Base-by-base conservation (phyloP, 2,797 vertebrate species). In the Molothrus aeneus region DNA sequence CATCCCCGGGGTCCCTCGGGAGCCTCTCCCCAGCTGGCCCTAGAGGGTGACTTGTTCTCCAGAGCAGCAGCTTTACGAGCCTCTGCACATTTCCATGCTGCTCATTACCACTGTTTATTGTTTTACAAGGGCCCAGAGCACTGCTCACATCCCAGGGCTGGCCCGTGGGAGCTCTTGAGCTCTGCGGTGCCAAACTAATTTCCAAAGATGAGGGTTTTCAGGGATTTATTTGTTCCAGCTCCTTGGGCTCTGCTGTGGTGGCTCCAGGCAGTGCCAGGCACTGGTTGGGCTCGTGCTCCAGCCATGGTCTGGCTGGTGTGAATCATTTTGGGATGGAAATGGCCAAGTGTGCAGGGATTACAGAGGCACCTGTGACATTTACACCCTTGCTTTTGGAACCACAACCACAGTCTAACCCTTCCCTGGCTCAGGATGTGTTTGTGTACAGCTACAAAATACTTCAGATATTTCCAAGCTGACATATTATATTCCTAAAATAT, bases 1-100 rank as follows among this genome's bases (percentile, higher is more conserved):
- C 53, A 21, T 32, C 54, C 54, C 18, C 20, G 0, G 0, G 1
- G 24, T 51, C 48, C 11, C 1, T 5, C 0, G 5, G 48, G 77
- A 86, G 65, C 56, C 66, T 9, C 36, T 77, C n/a, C 70, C 69
- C 60, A 26, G 50, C 59, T 17, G 59, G 54, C 32, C n/a, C 73
- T 34, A 14, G 72, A 0, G 2, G 34, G 61, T 32, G 56, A 4
- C 51, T 82, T 6, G 19, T 5, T 40, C 80, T n/a, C 80, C 26
- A 8, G 91, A 66, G 85, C 69, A 86, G 77, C 83, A 51, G 56
- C 57, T 95, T 90, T 63, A 63, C 17, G 81, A 95, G 57, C 48
- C 63, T 65, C 75, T 71, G 69, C 26, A 3, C 26, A 6, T 77
- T 40, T 72, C 82, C 36, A 2, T 3, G 60, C 47, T 29, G 2